Evolutionary conservation across 1,140 invertebrate species (phyloP).

Genomic region (Diabrotica virgifera): DNA sequence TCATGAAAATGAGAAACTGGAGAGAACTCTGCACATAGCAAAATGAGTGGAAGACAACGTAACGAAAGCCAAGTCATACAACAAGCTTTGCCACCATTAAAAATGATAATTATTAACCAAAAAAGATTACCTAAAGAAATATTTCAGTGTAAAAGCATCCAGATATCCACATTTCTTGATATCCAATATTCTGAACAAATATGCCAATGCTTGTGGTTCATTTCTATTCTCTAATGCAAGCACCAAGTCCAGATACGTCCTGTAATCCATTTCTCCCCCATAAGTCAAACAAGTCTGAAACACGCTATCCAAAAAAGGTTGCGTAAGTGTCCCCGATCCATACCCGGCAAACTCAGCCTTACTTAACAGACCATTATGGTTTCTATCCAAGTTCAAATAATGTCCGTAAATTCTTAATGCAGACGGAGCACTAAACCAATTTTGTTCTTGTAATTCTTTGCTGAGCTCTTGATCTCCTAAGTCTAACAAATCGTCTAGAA

Average conservation of each 20-base stretch:
- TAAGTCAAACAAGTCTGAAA: slow-evolving; percentile 96
- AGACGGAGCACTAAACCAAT: slow-evolving; percentile 93
- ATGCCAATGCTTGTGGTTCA: slow-evolving; percentile 88
- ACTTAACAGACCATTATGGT: slow-evolving; percentile 95
- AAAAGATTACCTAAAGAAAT: slow-evolving; percentile 72
- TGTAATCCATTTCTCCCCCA: slow-evolving; percentile 97
- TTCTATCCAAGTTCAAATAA: slow-evolving; percentile 89
- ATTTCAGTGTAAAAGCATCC: slow-evolving; percentile 87
- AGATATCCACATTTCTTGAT: slow-evolving; percentile 85
- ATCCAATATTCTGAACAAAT: slow-evolving; percentile 90
- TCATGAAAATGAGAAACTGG: too few relatives aligned
- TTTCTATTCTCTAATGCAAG: slow-evolving; percentile 89
- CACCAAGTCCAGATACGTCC: slow-evolving; percentile 93
- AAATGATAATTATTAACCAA: too few relatives aligned
- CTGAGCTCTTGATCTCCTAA: slow-evolving; percentile 81
- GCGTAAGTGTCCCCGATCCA: slow-evolving; percentile 87
- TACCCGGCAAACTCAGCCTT: slow-evolving; percentile 83
- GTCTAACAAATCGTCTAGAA: slow-evolving; percentile 89
- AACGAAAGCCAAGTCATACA: too few relatives aligned
- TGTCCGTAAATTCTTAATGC: slow-evolving; percentile 88
- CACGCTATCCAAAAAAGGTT: slow-evolving; percentile 86
- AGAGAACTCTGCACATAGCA: too few relatives aligned
- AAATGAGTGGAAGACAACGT: too few relatives aligned
- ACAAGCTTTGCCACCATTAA: too few relatives aligned
- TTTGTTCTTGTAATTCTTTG: slow-evolving; percentile 79